Conservation (phyloP, 2,113 vertebrate species). For the Vireo altiloquus region DNA sequence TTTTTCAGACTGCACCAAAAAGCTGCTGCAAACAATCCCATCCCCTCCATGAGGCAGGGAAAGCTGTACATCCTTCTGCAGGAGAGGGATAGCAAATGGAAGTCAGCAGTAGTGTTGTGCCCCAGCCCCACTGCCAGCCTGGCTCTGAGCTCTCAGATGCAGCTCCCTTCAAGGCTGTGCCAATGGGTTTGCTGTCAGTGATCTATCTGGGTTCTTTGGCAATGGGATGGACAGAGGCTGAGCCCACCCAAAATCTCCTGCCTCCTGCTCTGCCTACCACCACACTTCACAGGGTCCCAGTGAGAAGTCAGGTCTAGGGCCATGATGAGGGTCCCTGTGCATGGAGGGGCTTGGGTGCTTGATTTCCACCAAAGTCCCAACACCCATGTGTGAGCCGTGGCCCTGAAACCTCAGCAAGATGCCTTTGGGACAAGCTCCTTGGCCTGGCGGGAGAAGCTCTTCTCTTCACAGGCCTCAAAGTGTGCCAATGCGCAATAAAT, state of each 20-base stretch:
- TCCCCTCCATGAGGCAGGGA: fast-evolving
- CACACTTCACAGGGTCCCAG: background rate
- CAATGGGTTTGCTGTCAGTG: background rate
- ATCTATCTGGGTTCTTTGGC: background rate
- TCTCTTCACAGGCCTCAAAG: background rate
- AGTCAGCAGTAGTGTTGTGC: fast-evolving
- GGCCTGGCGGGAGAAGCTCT: background rate
- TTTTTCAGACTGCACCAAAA: background rate
- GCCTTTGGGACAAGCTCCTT: background rate
- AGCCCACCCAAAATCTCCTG: background rate
- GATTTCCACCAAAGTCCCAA: background rate
- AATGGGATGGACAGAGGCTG: background rate
- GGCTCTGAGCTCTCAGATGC: fast-evolving
- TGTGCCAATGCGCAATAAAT: background rate
- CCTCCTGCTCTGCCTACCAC: background rate
- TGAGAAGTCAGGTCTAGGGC: background rate
- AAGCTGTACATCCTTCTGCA: background rate
- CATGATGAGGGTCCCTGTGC: too few relatives aligned
- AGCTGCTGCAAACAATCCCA: background rate
- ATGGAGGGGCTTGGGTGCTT: background rate
- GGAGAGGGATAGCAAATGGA: background rate
- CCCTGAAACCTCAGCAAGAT: background rate
- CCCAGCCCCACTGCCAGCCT: background rate
- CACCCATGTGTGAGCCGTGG: fast-evolving
- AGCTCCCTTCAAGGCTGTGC: background rate